Evolutionary conservation across 1,140 invertebrate genomes (phyloP).

Genomic region (Drosophila albomicans): DNA sequence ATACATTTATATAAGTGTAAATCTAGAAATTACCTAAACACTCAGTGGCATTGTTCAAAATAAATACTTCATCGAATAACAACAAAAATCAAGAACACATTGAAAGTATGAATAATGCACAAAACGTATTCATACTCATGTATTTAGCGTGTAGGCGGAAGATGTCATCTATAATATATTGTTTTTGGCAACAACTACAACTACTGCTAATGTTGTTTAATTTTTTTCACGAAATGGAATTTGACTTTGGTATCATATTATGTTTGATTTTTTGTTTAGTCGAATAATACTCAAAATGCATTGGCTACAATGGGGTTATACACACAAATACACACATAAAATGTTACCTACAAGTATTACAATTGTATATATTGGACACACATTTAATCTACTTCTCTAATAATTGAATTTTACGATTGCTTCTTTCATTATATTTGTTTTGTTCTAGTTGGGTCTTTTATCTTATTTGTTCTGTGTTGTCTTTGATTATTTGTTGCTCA

Average conservation of each 20-base stretch:
- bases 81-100: slow-evolving; percentile 63
- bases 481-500: slow-evolving; percentile 42
- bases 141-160: slow-evolving; percentile 49
- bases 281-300: slow-evolving; percentile 71
- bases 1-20: slow-evolving; percentile 22
- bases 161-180: slow-evolving; percentile 49
- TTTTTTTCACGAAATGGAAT: slow-evolving; percentile 44
- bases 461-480: slow-evolving; percentile 33
- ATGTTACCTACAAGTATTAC: slow-evolving; percentile 51
- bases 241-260: slow-evolving; percentile 68
- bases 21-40: slow-evolving; percentile 42
- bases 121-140: slow-evolving; percentile 21
- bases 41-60: slow-evolving; percentile 42
- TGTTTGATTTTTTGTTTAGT: slow-evolving; percentile 24
- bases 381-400: slow-evolving; percentile 72
- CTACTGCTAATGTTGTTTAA: slow-evolving; percentile 44
- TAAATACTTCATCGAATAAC: slow-evolving; percentile 69
- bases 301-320: slow-evolving; percentile 63
- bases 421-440: slow-evolving; percentile 62
- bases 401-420: slow-evolving; percentile 82
- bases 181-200: slow-evolving; percentile 70
- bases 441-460: slow-evolving; percentile 50
- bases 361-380: slow-evolving; percentile 63
- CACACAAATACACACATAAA: slow-evolving; percentile 46
- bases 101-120: background rate